Evolutionary conservation across 2,113 vertebrate species (phyloP).

Genomic region (Pycnonotus jocosus): DNA sequence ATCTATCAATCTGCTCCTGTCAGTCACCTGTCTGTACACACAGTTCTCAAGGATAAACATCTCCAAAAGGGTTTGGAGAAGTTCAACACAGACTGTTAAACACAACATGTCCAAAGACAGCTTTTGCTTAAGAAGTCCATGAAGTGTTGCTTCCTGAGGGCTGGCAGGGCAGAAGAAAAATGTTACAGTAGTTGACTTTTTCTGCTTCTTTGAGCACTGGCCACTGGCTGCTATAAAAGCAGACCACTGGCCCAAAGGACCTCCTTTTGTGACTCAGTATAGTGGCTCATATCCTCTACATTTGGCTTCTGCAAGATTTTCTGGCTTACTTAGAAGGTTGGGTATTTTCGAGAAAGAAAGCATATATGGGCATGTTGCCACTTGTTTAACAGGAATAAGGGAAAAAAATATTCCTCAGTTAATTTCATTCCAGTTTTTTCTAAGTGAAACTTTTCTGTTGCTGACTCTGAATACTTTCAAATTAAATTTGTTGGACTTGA

Average conservation of each 20-base stretch:
- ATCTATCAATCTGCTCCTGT: background rate
- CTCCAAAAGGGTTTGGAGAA: background rate
- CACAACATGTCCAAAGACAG: background rate
- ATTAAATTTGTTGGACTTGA: background rate
- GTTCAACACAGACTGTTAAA: background rate
- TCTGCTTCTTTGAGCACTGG: background rate
- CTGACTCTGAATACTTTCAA: background rate
- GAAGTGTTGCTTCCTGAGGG: background rate
- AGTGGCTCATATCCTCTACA: background rate
- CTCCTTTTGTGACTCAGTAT: background rate
- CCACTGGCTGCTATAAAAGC: background rate
- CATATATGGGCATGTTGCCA: background rate
- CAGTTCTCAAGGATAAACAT: background rate
- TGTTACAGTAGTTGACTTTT: background rate
- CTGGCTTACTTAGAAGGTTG: background rate
- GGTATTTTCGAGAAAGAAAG: background rate
- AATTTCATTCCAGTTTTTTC: background rate
- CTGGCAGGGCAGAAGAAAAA: background rate
- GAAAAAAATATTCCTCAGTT: background rate
- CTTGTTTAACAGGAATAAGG: background rate
- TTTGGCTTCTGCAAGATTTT: background rate
- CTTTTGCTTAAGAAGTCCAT: background rate
- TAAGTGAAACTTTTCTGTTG: background rate
- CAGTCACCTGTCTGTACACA: background rate
- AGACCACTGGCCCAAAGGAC: background rate